Percentiles rank a stretch among this genome's conserved stretches.
Conservation (phyloP, 2,113 vertebrate species). For the Rhombomys opimus region DNA sequence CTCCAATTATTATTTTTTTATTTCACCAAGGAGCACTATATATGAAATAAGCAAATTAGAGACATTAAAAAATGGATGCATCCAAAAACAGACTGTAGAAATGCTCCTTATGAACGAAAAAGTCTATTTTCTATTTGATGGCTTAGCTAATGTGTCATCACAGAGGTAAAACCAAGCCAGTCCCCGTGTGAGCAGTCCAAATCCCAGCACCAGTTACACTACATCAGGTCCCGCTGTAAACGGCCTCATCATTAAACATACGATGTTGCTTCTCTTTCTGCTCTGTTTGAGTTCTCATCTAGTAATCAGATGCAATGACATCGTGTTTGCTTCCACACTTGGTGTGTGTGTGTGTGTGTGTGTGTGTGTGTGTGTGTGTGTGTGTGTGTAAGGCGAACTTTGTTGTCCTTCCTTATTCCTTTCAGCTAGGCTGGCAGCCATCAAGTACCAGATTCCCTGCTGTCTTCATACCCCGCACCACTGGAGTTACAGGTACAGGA, state of each 20-base stretch:
- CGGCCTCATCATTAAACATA: conserved; percentile 42
- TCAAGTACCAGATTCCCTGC: no score
- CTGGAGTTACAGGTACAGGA: not conserved
- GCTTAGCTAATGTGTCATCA: not conserved
- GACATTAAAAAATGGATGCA: conserved; percentile 41
- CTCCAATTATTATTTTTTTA: not conserved
- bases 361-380: not conserved
- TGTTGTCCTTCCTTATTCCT: not conserved
- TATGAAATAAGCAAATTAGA: conserved; percentile 45
- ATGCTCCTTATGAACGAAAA: conserved; percentile 26
- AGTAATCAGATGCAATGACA: conserved; percentile 1
- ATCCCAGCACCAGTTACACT: conserved; percentile 10
- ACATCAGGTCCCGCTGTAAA: not conserved
- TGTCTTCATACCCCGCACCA: not conserved
- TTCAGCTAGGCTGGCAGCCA: not conserved
- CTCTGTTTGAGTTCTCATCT: not conserved
- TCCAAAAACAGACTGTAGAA: conserved; percentile 6
- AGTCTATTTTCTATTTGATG: not conserved
- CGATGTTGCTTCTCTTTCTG: not conserved
- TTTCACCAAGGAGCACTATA: conserved; percentile 12
- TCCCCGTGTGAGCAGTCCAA: not conserved
- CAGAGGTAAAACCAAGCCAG: conserved; percentile 9
- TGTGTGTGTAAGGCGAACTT: not conserved
- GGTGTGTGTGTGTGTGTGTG: not conserved
- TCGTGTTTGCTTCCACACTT: not conserved